phyloP scores from a whole-genome alignment of 2,797 vertebrate genomes.

The Premnoplex brunnescens region DNA sequence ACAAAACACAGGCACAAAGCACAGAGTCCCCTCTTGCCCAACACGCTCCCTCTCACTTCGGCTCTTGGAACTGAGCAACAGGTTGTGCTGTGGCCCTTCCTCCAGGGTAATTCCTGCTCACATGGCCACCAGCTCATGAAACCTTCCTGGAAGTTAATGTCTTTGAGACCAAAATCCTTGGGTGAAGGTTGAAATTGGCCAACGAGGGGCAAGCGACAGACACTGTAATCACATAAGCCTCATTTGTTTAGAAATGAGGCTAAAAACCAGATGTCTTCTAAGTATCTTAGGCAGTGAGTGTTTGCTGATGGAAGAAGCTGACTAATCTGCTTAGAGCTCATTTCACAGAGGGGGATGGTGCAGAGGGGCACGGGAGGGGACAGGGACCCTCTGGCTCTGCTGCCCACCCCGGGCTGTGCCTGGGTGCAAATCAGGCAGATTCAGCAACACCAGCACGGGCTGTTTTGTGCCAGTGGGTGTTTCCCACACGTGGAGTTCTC shows the following conservation, averaged over 20 bases:
- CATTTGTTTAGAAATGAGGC: slow-evolving; percentile 34
- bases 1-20: not conserved
- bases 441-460: not conserved
- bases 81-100: not conserved
- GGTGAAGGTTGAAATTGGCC: slow-evolving; percentile 14
- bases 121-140: accelerated
- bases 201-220: not conserved
- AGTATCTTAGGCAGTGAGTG: not conserved
- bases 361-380: not conserved
- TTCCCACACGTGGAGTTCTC: not conserved
- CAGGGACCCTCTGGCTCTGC: not conserved
- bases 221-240: slow-evolving; percentile 44
- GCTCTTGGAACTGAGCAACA: not conserved
- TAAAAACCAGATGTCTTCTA: slow-evolving; percentile 57
- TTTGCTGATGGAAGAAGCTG: slow-evolving; percentile 5
- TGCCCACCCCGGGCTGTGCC: not conserved
- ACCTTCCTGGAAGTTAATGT: not conserved
- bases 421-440: not conserved
- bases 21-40: not conserved
- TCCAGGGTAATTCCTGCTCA: not conserved
- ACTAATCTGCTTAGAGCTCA: slow-evolving; percentile 19
- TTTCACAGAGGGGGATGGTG: not conserved
- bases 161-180: not conserved
- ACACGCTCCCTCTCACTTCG: accelerated
- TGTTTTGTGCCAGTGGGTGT: not conserved